phyloP scores from a whole-genome alignment of 2,888 invertebrate species.

The Lochmaea crataegi region DNA sequence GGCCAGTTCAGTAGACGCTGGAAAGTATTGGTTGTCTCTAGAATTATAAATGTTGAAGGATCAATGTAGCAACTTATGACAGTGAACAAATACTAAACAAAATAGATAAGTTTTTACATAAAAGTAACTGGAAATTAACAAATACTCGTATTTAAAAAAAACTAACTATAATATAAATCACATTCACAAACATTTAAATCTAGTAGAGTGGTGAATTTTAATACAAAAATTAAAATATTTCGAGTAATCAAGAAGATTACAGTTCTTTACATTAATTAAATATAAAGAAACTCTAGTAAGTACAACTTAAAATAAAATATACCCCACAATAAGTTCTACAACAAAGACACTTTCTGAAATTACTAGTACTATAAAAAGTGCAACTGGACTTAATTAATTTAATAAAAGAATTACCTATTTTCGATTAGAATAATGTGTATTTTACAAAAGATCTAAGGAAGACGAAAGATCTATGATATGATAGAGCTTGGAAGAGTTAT shows the following conservation, averaged over 20 bases:
- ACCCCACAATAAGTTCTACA: background rate
- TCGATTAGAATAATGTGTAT: background rate
- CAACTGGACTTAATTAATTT: background rate
- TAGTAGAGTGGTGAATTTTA: background rate
- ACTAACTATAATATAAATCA: constrained; percentile 14
- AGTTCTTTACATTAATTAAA: background rate
- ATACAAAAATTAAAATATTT: constrained; percentile 7
- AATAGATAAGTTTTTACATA: background rate
- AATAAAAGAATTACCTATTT: background rate
- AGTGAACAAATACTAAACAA: background rate
- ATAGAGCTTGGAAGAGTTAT: no score
- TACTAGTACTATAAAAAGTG: background rate
- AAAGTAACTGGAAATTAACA: background rate
- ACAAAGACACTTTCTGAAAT: background rate
- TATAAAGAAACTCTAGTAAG: background rate
- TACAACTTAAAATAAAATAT: constrained; percentile 8
- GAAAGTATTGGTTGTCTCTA: background rate
- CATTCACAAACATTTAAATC: constrained; percentile 20
- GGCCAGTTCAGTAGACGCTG: no score
- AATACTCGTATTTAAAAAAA: background rate
- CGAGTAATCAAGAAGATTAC: background rate
- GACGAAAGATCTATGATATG: no score
- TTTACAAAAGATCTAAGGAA: no score
- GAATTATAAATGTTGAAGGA: background rate
- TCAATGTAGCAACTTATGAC: no score